Conservation (phyloP, 2,797 vertebrate genomes). For the Heteromormyrus szaboi region DNA sequence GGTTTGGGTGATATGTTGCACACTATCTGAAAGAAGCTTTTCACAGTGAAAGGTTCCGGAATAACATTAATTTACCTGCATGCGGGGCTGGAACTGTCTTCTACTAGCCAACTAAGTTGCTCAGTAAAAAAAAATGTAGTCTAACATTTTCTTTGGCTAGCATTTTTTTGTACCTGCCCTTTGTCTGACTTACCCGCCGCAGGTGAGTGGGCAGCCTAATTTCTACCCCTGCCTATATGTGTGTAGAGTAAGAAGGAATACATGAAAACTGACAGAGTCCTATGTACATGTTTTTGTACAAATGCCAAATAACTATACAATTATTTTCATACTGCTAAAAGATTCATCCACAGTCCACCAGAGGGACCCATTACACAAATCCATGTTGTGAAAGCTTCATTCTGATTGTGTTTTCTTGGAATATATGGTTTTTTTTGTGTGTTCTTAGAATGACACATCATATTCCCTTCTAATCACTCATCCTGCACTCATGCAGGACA, state of each 20-base stretch:
- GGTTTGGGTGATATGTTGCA: not conserved
- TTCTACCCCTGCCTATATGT: not conserved
- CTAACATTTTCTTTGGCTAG: not conserved
- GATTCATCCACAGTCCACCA: not conserved
- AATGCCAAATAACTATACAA: not conserved
- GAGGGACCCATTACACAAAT: not conserved
- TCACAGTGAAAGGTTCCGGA: not conserved
- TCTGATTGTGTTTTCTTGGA: not conserved
- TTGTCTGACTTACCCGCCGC: not conserved
- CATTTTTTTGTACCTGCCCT: not conserved
- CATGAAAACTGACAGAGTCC: not conserved
- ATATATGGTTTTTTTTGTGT: not conserved
- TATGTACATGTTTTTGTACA: not conserved
- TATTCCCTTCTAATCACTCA: not conserved
- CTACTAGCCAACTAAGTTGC: not conserved
- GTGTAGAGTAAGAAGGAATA: not conserved
- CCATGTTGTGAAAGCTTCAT: not conserved
- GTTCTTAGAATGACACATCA: not conserved
- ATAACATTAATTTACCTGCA: not conserved
- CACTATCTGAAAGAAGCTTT: not conserved
- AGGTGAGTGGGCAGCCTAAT: not conserved
- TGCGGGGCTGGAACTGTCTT: not conserved
- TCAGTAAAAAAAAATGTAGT: not conserved
- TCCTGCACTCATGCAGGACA: not conserved
- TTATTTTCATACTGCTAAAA: not conserved